A percentile compares a stretch with the other conserved stretches of the same genome.
Evolutionary conservation across 2,113 vertebrate species (phyloP).

Genomic region (Pipa parva): DNA sequence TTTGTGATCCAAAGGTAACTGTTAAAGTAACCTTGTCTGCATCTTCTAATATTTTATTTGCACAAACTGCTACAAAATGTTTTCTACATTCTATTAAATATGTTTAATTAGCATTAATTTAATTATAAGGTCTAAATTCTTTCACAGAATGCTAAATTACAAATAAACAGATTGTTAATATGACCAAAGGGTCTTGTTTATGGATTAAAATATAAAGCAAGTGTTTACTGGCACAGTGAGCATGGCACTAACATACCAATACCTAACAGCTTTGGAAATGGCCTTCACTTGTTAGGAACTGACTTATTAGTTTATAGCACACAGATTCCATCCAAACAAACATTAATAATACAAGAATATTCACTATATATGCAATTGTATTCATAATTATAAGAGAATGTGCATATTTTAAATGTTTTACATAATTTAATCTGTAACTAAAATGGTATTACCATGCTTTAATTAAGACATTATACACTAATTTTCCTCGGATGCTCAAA

Average conservation of each 20-base stretch:
- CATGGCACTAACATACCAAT: neutral
- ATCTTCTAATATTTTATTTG: too few relatives aligned
- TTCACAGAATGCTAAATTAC: too few relatives aligned
- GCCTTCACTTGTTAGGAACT: conserved; percentile 2
- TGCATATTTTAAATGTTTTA: conserved; percentile 48
- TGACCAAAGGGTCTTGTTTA: neutral
- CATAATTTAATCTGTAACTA: conserved; percentile 58
- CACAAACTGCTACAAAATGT: too few relatives aligned
- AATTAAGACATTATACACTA: conserved; percentile 65
- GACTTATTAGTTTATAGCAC: conserved; percentile 35
- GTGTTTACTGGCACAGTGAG: neutral
- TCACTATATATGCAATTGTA: conserved; percentile 46
- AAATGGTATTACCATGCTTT: conserved; percentile 55
- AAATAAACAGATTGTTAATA: too few relatives aligned
- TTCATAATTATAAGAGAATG: conserved; percentile 53
- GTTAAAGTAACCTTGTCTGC: too few relatives aligned
- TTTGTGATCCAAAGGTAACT: too few relatives aligned
- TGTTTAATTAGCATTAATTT: too few relatives aligned
- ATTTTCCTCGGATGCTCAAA: conserved; percentile 59
- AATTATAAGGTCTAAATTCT: too few relatives aligned
- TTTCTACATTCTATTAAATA: too few relatives aligned
- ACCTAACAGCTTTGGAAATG: neutral
- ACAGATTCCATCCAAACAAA: conserved; percentile 34
- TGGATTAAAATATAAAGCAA: neutral
- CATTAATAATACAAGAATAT: conserved; percentile 46